Evolutionary conservation across 1,140 invertebrate species (phyloP).

Genomic region (Neocloeon triangulifer): DNA sequence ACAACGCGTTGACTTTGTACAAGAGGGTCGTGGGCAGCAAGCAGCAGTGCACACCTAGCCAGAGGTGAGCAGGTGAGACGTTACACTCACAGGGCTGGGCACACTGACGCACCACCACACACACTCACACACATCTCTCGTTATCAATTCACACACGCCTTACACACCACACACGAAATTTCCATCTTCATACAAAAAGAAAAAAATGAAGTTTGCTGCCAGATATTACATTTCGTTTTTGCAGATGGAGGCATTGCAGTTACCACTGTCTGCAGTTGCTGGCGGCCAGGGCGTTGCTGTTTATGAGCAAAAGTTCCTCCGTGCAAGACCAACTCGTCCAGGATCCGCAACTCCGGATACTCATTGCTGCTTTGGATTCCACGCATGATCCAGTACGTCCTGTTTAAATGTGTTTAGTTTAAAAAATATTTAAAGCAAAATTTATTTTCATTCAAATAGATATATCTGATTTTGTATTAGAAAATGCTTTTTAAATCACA

Average conservation of each 20-base stretch:
- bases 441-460: too few species aligned
- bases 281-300: slow-evolving; percentile 34
- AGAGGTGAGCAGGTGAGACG: slow-evolving; percentile 15
- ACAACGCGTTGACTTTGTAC: slow-evolving; percentile 44
- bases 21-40: slow-evolving; percentile 37
- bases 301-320: slow-evolving; percentile 26
- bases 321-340: slow-evolving; percentile 27
- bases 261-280: slow-evolving; percentile 44
- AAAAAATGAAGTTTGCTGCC: too few species aligned
- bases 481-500: too few species aligned
- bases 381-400: slow-evolving; percentile 39
- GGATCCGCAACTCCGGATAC: slow-evolving; percentile 28
- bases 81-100: too few species aligned
- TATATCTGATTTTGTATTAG: too few species aligned
- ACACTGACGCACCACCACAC: slow-evolving; percentile 6
- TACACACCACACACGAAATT: neutral
- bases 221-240: too few species aligned
- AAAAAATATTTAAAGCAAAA: too few species aligned
- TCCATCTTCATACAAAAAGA: too few species aligned
- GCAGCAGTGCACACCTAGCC: slow-evolving; percentile 30
- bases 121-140: slow-evolving; percentile 2
- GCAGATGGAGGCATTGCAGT: slow-evolving; percentile 33
- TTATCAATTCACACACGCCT: neutral
- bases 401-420: too few species aligned
- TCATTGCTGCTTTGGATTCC: slow-evolving; percentile 33